Percentiles rank a stretch among this genome's conserved stretches.
These are phyloP conservation scores for Drosophila busckii DNA, from an alignment of 1,140 invertebrate genomes.

Conservation along the genomic window DNA sequence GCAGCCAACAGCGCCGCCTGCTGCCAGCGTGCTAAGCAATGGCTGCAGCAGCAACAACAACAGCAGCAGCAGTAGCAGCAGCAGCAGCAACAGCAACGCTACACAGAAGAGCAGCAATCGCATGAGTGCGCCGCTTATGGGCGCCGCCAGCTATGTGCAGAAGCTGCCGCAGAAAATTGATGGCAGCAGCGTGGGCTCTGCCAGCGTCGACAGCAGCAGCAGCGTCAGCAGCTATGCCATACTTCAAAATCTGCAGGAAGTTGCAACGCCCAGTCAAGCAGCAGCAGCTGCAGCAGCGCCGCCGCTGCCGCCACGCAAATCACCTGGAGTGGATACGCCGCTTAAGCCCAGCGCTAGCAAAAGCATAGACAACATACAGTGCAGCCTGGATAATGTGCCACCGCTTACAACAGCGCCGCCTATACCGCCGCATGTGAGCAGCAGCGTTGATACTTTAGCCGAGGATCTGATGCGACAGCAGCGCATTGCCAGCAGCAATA, in stretches of 20 bases:
- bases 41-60: conserved; percentile 2
- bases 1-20: conserved; percentile 52
- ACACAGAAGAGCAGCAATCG: conserved; percentile 67
- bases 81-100: conserved; percentile 2
- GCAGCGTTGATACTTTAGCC: conserved; percentile 55
- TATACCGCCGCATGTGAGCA: conserved; percentile 69
- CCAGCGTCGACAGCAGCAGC: conserved; percentile 44
- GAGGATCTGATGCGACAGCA: conserved; percentile 68
- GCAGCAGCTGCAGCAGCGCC: conserved; percentile 40
- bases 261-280: neutral
- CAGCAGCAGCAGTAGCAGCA: neutral
- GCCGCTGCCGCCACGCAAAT: conserved; percentile 82
- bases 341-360: conserved; percentile 53
- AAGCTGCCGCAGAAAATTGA: conserved; percentile 48
- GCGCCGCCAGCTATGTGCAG: conserved; percentile 62
- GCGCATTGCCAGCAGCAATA: conserved; percentile 50
- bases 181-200: conserved; percentile 24
- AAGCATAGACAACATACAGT: conserved; percentile 66
- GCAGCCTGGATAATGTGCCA: conserved; percentile 70
- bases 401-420: conserved; percentile 76
- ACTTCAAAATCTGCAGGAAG: conserved; percentile 67
- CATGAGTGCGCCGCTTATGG: conserved; percentile 74
- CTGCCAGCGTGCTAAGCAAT: conserved; percentile 57
- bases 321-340: conserved; percentile 80
- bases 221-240: conserved; percentile 71